Conservation (phyloP, 2,113 vertebrate species). For the Apteryx owenii region DNA sequence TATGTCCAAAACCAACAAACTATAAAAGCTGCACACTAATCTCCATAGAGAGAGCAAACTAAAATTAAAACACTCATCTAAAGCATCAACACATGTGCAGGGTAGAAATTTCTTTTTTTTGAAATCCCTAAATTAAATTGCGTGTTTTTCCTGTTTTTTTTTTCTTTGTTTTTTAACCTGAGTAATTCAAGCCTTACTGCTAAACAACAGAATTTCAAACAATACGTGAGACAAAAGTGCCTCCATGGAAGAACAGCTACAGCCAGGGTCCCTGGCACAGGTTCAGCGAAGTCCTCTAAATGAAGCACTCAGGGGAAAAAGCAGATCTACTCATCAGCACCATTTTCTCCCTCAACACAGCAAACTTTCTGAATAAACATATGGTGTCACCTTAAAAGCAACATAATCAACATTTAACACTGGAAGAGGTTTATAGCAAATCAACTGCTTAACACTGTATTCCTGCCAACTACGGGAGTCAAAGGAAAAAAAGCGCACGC, state of each 20-base stretch:
- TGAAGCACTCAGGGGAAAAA: not conserved
- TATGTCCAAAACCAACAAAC: not conserved
- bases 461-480: not conserved
- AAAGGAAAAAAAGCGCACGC: fast-evolving
- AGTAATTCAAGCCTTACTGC: not conserved
- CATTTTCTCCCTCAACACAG: not conserved
- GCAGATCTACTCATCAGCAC: not conserved
- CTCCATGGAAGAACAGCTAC: constrained; percentile 5
- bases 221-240: not conserved
- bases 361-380: not conserved
- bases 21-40: not conserved
- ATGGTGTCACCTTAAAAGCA: not conserved
- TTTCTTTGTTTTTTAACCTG: not conserved
- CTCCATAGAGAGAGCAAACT: not conserved
- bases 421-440: not conserved
- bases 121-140: not conserved
- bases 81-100: not conserved
- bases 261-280: not conserved
- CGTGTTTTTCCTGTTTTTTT: not conserved
- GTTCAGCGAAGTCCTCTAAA: not conserved
- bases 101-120: not conserved
- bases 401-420: not conserved
- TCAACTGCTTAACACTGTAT: fast-evolving
- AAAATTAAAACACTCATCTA: not conserved
- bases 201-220: not conserved